Conservation (phyloP, 2,888 invertebrate genomes). For the Dryomyza anilis region DNA sequence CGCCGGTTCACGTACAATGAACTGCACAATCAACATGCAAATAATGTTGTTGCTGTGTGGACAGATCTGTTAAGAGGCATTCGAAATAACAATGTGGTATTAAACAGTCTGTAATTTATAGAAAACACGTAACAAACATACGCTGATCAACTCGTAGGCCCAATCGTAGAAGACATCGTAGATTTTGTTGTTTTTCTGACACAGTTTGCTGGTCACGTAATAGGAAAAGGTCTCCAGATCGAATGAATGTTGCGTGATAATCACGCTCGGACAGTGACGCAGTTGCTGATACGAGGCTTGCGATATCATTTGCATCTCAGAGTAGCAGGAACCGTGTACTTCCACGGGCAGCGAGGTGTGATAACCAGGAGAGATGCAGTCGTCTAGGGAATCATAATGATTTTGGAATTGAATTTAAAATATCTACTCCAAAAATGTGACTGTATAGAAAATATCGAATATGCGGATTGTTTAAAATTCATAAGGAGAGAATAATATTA, state of each 20-base stretch:
- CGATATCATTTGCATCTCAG: conserved; percentile 62
- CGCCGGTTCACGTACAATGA: conserved; percentile 58
- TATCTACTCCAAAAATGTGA: too few relatives aligned
- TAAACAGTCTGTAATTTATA: neutral
- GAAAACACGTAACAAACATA: too few relatives aligned
- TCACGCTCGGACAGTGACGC: conserved; percentile 53
- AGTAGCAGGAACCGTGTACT: conserved; percentile 61
- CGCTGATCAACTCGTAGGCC: conserved; percentile 60
- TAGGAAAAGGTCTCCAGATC: conserved; percentile 61
- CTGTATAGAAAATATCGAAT: too few relatives aligned
- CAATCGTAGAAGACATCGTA: conserved; percentile 61
- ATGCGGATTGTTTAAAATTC: too few relatives aligned
- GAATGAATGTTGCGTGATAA: conserved; percentile 60
- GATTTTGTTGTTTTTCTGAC: conserved; percentile 60
- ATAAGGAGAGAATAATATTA: too few relatives aligned
- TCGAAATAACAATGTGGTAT: too few relatives aligned
- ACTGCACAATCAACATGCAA: conserved; percentile 59
- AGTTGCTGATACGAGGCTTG: conserved; percentile 58
- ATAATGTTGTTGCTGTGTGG: conserved; percentile 55
- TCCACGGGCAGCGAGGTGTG: conserved; percentile 61
- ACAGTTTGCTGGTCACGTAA: conserved; percentile 59
- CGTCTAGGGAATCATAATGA: conserved; percentile 48
- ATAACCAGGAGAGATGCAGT: conserved; percentile 61
- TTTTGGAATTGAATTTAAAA: too few relatives aligned
- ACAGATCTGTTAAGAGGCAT: conserved; percentile 49